Evolutionary conservation across 2,113 vertebrate species (phyloP).

Genomic region (Tupaia tana): DNA sequence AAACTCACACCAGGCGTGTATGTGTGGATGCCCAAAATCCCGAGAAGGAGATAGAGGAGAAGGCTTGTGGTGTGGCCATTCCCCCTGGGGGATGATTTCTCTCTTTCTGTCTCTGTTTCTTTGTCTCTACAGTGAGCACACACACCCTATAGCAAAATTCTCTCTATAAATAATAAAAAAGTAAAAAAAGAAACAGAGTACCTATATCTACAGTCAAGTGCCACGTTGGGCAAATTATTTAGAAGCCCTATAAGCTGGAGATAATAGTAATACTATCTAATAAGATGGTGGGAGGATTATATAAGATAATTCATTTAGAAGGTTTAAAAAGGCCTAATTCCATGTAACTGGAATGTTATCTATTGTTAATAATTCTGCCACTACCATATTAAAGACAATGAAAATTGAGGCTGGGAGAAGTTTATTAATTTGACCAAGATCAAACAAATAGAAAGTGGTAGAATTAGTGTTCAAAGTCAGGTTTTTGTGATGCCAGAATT

Average conservation of each 20-base stretch:
- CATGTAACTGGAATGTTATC: neutral
- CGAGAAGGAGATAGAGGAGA: too few relatives aligned
- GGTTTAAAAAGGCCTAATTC: neutral
- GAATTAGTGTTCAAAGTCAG: constrained; percentile 15
- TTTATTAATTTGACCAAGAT: neutral
- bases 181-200: neutral
- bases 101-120: too few relatives aligned
- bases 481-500: neutral
- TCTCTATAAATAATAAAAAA: too few relatives aligned
- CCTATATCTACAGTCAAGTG: neutral
- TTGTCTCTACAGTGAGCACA: too few relatives aligned
- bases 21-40: too few relatives aligned
- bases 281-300: neutral
- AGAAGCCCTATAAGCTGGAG: neutral
- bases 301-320: constrained; percentile 6
- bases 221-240: neutral
- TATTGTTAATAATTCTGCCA: constrained; percentile 22
- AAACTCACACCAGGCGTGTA: too few relatives aligned
- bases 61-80: too few relatives aligned
- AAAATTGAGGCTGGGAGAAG: constrained; percentile 46
- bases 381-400: constrained; percentile 21
- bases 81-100: too few relatives aligned
- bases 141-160: too few relatives aligned
- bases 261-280: neutral
- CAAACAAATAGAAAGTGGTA: neutral